Conservation (phyloP, 2,113 vertebrate species). For the Ascaphus truei region DNA sequence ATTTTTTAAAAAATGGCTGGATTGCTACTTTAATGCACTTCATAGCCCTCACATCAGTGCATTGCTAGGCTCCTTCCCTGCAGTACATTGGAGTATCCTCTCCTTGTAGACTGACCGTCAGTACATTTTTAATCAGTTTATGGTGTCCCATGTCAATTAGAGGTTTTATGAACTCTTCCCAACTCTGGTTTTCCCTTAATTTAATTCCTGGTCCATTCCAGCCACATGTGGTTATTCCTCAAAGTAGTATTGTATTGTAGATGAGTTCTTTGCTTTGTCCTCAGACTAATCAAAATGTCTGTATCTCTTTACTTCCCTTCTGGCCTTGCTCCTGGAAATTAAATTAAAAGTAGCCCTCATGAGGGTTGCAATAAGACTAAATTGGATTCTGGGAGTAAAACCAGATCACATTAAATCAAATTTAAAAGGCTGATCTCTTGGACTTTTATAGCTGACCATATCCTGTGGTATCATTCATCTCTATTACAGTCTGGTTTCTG, state of each 20-base stretch:
- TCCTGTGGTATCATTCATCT: background rate
- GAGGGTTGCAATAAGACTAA: slow-evolving; percentile 5
- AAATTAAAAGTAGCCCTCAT: slow-evolving; percentile 22
- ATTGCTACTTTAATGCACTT: too few species aligned
- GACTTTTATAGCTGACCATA: background rate
- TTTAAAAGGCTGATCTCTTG: slow-evolving; percentile 5
- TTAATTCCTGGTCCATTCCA: too few species aligned
- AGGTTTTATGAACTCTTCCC: too few species aligned
- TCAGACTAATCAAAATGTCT: background rate
- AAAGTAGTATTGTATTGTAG: background rate
- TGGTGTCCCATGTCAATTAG: too few species aligned
- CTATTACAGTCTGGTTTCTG: background rate
- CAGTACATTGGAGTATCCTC: too few species aligned
- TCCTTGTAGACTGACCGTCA: too few species aligned
- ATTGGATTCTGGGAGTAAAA: slow-evolving; percentile 20
- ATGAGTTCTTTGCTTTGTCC: background rate
- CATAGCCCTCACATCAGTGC: too few species aligned
- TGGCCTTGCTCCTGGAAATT: slow-evolving; percentile 17
- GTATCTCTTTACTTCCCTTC: slow-evolving; percentile 1
- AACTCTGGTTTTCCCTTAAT: too few species aligned
- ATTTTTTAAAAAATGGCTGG: too few species aligned
- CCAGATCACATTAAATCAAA: slow-evolving; percentile 27
- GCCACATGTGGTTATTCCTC: background rate
- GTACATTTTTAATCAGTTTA: too few species aligned
- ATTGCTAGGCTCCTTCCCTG: too few species aligned